These are phyloP conservation scores for Saccostrea echinata DNA, from an alignment of 1,140 invertebrate genomes.

Conservation along the genomic window DNA sequence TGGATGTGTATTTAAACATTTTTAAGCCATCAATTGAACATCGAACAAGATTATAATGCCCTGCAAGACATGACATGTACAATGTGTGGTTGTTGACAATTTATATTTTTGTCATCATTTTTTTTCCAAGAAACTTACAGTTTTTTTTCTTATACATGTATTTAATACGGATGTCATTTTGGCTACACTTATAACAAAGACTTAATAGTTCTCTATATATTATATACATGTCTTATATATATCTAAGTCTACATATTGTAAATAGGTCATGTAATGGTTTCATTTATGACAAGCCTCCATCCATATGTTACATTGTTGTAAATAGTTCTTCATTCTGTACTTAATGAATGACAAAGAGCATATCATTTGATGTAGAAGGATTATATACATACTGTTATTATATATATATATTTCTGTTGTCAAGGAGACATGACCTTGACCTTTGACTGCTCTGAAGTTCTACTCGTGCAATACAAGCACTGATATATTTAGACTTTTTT, in stretches of 20 bases:
- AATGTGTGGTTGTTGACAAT: constrained; percentile 15
- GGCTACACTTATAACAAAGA: constrained; percentile 29
- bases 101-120: constrained; percentile 35
- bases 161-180: constrained; percentile 15
- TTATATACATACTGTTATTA: constrained; percentile 25
- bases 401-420: constrained; percentile 10
- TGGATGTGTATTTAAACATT: constrained; percentile 24
- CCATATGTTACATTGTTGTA: background rate
- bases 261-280: constrained; percentile 8
- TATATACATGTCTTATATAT: background rate
- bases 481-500: constrained; percentile 11
- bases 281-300: constrained; percentile 8
- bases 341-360: constrained; percentile 28
- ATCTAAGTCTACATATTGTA: constrained; percentile 26
- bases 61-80: constrained; percentile 7
- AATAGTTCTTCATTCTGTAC: background rate
- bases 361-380: constrained; percentile 39
- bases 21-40: constrained; percentile 1
- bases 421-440: constrained; percentile 18
- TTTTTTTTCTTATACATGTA: constrained; percentile 11
- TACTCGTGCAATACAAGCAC: constrained; percentile 33
- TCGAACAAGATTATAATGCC: background rate
- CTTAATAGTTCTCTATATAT: constrained; percentile 29
- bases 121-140: constrained; percentile 40
- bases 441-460: constrained; percentile 38